Evolutionary conservation across 2,888 invertebrate species (phyloP).

Genomic region (Scaptomyza flava): DNA sequence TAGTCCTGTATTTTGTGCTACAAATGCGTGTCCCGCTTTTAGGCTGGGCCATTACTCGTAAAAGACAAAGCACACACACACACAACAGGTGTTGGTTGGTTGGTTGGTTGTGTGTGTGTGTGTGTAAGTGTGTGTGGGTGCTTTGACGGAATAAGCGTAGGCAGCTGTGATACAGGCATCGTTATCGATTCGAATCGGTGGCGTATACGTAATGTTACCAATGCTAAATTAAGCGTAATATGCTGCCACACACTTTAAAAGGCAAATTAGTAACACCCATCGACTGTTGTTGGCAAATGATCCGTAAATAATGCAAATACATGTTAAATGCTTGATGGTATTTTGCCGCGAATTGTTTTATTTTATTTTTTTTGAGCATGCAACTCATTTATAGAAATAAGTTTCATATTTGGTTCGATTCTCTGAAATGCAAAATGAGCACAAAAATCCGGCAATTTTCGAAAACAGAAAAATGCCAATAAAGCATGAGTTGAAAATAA

Average conservation of each 20-base stretch:
- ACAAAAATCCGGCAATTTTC: background rate
- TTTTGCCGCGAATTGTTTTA: background rate
- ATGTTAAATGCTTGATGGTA: slow-evolving; percentile 25
- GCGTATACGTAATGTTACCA: slow-evolving; percentile 65
- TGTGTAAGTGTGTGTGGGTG: background rate
- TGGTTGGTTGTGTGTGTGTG: background rate
- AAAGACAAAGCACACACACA: slow-evolving; percentile 27
- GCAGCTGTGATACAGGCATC: slow-evolving; percentile 9
- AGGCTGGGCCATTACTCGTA: slow-evolving; percentile 35
- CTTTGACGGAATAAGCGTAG: slow-evolving; percentile 7
- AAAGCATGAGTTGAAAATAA: slow-evolving; percentile 14
- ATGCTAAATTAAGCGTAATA: slow-evolving; percentile 76
- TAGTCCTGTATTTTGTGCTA: slow-evolving; percentile 50
- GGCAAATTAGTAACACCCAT: slow-evolving; percentile 52
- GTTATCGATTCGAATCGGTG: slow-evolving; percentile 40
- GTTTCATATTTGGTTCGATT: background rate
- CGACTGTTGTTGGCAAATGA: slow-evolving; percentile 63
- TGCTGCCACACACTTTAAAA: slow-evolving; percentile 69
- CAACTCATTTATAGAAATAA: background rate
- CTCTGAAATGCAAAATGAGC: slow-evolving; percentile 3
- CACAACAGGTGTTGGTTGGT: slow-evolving; percentile 65
- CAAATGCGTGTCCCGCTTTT: slow-evolving; percentile 55
- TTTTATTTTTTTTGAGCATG: background rate
- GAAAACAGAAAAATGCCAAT: slow-evolving; percentile 3
- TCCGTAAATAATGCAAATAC: slow-evolving; percentile 75